Percentiles rank a stretch among this genome's conserved stretches.
Evolutionary conservation across 1,140 invertebrate species (phyloP).

Genomic region (Panulirus ornatus): DNA sequence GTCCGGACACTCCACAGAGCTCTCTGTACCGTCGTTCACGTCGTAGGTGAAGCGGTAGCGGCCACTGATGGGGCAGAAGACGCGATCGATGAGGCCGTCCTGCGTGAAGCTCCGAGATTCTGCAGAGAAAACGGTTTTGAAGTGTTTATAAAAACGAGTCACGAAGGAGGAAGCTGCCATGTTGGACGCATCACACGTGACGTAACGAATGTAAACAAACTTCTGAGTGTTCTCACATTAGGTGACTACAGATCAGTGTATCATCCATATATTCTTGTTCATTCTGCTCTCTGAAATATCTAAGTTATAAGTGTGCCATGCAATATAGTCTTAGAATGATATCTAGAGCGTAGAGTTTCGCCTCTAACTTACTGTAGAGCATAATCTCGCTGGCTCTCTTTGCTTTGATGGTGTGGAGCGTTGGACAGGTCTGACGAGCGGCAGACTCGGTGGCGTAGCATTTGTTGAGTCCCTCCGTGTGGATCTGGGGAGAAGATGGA

Average conservation of each 20-base stretch:
- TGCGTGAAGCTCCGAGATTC: constrained; percentile 70
- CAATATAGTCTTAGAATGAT: too few species aligned
- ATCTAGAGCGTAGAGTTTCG: too few species aligned
- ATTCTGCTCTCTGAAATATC: too few species aligned
- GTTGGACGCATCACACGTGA: not conserved
- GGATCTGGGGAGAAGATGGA: constrained; percentile 50
- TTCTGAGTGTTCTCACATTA: too few species aligned
- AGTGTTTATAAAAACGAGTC: too few species aligned
- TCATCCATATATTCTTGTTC: too few species aligned
- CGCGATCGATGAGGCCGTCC: constrained; percentile 76
- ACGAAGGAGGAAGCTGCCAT: too few species aligned
- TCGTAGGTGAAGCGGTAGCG: constrained; percentile 84
- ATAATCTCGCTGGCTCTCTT: constrained; percentile 77
- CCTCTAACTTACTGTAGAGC: constrained; percentile 79
- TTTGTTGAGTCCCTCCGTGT: constrained; percentile 77
- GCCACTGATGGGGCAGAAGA: constrained; percentile 84
- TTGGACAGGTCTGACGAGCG: constrained; percentile 77
- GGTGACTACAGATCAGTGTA: too few species aligned
- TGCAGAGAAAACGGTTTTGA: constrained; percentile 4
- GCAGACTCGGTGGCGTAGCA: constrained; percentile 78
- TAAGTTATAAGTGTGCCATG: too few species aligned
- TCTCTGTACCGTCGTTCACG: constrained; percentile 80
- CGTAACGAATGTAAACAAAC: not conserved
- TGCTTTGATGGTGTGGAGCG: constrained; percentile 72
- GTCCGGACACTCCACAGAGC: constrained; percentile 79